Percentiles rank a stretch among this genome's conserved stretches.
Conservation (phyloP, 2,888 invertebrate genomes). For the Blastobasis lacticolella region DNA sequence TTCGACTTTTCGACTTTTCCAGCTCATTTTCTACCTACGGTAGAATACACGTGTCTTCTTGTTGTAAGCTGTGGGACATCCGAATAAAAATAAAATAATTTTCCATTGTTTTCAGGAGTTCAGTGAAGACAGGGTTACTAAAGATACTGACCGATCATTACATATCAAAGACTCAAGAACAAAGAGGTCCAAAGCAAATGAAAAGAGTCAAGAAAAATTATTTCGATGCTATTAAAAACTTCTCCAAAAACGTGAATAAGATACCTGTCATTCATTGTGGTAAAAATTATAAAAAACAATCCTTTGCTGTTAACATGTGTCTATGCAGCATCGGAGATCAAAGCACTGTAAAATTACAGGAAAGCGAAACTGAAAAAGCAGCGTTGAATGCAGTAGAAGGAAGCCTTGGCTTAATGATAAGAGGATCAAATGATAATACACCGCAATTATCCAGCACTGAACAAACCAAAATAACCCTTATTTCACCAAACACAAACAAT, state of each 20-base stretch:
- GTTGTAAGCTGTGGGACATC: no score
- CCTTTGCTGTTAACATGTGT: slow-evolving; percentile 53
- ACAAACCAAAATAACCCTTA: slow-evolving; percentile 31
- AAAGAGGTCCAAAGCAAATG: no score
- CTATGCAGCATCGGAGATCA: slow-evolving; percentile 34
- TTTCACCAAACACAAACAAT: slow-evolving; percentile 16
- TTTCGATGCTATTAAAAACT: neutral
- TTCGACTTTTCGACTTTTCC: no score
- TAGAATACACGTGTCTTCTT: no score
- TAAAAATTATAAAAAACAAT: slow-evolving; percentile 25
- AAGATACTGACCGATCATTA: no score
- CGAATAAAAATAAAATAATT: no score
- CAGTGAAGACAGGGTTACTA: no score
- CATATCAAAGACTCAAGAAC: no score
- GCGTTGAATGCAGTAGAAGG: neutral
- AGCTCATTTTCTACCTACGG: no score
- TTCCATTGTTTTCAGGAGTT: no score
- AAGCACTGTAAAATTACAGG: slow-evolving; percentile 12
- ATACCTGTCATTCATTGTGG: neutral
- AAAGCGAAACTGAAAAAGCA: neutral
- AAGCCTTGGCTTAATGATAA: neutral
- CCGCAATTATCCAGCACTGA: slow-evolving; percentile 21
- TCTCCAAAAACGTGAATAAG: neutral
- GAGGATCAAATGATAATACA: slow-evolving; percentile 17
- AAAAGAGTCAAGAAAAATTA: neutral